Evolutionary conservation across 1,140 invertebrate species (phyloP), one percentile per base, ranked within the genome.

Genomic region (Geopemphigus sp.): DNA sequence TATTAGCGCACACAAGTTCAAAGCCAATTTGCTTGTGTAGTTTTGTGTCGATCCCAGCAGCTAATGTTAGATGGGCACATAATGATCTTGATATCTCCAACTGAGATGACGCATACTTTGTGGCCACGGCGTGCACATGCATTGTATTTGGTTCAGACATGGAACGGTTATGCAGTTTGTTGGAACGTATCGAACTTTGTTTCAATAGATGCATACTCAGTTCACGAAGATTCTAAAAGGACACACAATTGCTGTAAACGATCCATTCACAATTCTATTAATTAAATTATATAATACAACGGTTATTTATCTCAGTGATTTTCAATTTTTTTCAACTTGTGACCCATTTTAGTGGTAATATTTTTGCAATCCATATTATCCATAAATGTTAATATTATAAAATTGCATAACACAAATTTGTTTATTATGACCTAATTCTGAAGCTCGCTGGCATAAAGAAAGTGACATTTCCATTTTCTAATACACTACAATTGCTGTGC

Each of bases 201-300:
- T 93, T 93, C 73, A 94, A 86, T 80, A 94, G 85, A 86, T 94
- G 92, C 85, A 94, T 91, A 82, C 92, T 94, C 70, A 94, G 85
- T 84, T 94, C 93, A 0, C 93, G 88, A 32, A 94, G 87, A 86
- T 94, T 94, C 88, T 92, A 83, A 32, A 83, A 85, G 11, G 26
- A 19, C 19, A 70, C 15, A 53, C 22, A 24, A 50, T 68, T 15
- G 32, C 8, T 4, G 8, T 39, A 39, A 39, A 39, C 8, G 32
- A 39, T 39, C n/a, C n/a, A n/a, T n/a, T n/a, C n/a, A n/a, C n/a
- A n/a, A n/a, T n/a, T n/a, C n/a, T n/a, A n/a, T n/a, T n/a, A n/a
- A n/a, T n/a, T n/a, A n/a, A n/a, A n/a, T n/a, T n/a, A n/a, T n/a
- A n/a, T n/a, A n/a, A n/a, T n/a, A n/a, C n/a, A n/a, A n/a, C n/a